Conservation (phyloP, 2,888 invertebrate species). For the Neria commutata region DNA sequence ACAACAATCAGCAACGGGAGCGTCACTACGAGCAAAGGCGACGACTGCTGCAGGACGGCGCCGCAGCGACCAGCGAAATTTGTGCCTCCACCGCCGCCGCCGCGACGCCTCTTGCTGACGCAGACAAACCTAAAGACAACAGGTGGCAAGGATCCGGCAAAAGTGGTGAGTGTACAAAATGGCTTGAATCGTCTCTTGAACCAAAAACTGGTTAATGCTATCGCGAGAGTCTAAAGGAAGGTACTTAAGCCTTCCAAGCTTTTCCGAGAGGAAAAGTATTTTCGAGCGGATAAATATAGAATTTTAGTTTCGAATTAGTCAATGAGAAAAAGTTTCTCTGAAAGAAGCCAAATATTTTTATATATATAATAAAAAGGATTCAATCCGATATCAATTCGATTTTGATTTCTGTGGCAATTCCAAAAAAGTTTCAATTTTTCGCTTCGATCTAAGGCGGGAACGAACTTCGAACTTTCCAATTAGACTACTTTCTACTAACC, state of each 20-base stretch:
- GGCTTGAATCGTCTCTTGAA: background rate
- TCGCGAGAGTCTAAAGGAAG: background rate
- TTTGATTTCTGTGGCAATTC: no score
- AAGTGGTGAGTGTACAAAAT: constrained; percentile 38
- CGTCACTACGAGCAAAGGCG: constrained; percentile 61
- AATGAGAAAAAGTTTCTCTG: no score
- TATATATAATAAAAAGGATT: no score
- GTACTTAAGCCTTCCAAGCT: background rate
- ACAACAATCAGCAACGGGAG: constrained; percentile 66
- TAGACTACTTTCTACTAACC: no score
- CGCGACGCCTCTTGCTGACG: constrained; percentile 58
- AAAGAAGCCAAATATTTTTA: no score
- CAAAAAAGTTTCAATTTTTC: no score
- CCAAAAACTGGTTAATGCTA: background rate
- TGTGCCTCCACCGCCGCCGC: constrained; percentile 58
- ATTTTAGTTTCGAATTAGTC: no score
- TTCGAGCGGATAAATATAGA: background rate
- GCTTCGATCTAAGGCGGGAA: no score
- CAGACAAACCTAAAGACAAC: constrained; percentile 53
- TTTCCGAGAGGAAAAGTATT: background rate
- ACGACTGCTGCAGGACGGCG: constrained; percentile 38
- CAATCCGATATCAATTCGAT: no score
- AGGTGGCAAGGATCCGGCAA: constrained; percentile 36
- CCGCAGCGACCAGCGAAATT: constrained; percentile 50
- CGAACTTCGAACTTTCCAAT: no score